These are phyloP conservation scores for Homarus americanus DNA, from an alignment of 1,140 invertebrate species.

Conservation along the genomic window DNA sequence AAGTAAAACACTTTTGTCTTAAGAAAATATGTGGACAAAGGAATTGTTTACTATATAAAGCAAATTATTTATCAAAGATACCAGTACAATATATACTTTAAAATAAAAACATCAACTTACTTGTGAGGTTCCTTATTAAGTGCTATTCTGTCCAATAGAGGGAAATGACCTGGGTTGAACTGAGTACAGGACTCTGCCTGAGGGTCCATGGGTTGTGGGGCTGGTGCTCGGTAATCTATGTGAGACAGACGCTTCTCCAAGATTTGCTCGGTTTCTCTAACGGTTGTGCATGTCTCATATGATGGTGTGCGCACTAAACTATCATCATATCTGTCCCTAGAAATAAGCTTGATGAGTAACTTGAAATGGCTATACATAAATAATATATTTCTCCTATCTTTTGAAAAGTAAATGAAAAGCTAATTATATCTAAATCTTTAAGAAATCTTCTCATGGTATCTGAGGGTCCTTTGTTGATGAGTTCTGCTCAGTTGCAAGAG, in stretches of 20 bases:
- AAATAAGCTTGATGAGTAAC: too few relatives aligned
- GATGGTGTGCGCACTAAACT: slow-evolving; percentile 86
- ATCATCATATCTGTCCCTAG: slow-evolving; percentile 82
- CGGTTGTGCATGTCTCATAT: slow-evolving; percentile 87
- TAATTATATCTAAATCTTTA: too few relatives aligned
- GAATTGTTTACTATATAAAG: too few relatives aligned
- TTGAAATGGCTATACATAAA: too few relatives aligned
- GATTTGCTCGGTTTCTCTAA: slow-evolving; percentile 85
- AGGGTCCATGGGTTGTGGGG: slow-evolving; percentile 83
- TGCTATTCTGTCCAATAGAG: slow-evolving; percentile 86
- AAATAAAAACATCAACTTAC: slow-evolving; percentile 77
- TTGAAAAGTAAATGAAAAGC: too few relatives aligned
- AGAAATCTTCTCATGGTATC: too few relatives aligned
- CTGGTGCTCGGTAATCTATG: slow-evolving; percentile 88
- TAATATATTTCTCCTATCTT: too few relatives aligned
- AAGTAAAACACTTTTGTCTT: too few relatives aligned
- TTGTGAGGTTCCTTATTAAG: slow-evolving; percentile 87
- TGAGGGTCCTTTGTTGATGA: too few relatives aligned
- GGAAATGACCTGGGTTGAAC: slow-evolving; percentile 82
- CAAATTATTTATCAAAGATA: too few relatives aligned
- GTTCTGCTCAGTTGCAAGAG: too few relatives aligned
- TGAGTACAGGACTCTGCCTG: slow-evolving; percentile 73
- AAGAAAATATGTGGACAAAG: too few relatives aligned
- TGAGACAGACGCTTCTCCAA: slow-evolving; percentile 86
- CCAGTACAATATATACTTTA: not conserved